Evolutionary conservation across 2,888 invertebrate genomes (phyloP), one percentile per base, ranked within the genome.

Genomic region (Heliconius hortense): DNA sequence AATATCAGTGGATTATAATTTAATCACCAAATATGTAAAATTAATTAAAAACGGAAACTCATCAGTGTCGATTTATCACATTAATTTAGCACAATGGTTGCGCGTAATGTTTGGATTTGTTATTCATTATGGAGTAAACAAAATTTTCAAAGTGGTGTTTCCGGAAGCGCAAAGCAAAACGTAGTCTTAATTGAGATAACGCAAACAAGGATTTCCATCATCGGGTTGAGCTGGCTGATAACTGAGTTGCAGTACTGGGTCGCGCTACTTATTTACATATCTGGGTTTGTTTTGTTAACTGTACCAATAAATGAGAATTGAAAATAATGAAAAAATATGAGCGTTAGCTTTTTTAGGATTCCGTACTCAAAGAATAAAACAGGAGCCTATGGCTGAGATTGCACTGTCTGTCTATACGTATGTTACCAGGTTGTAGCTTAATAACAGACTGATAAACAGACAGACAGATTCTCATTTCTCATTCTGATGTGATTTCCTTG

Each of bases 161-260:
- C 84, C 84, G 78, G 82, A 83, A 82, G 83, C 82, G 82, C 78
- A 87, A 91, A 91, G 91, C 90, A 91, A 87, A 89, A 90, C 89
- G 88, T 88, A 90, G 89, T 89, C 90, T 93, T 92, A 92, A 93
- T 92, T 92, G 91, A 90, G 89, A 91, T 90, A 88, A 89, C 87
- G 88, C 86, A 91, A 93, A 93, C 90, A 92, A 89, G 89, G 87
- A 87, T 87, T 87, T 85, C 86, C 87, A 88, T 87, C 87, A 85
- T 84, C 84, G 84, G 84, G 84, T 84, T 84, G 82, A 85, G 86
- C 88, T 87, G 88, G 86, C 88, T 87, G 88, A 88, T 87, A 76
- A 79, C 80, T 79, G 79, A 78, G 73, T 79, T 80, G 80, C 80
- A 80, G 75, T 63, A 75, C 73, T 66, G 76, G 75, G 77, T 77